phyloP scores from a whole-genome alignment of 2,113 vertebrate species.

The Cyanistes caeruleus region DNA sequence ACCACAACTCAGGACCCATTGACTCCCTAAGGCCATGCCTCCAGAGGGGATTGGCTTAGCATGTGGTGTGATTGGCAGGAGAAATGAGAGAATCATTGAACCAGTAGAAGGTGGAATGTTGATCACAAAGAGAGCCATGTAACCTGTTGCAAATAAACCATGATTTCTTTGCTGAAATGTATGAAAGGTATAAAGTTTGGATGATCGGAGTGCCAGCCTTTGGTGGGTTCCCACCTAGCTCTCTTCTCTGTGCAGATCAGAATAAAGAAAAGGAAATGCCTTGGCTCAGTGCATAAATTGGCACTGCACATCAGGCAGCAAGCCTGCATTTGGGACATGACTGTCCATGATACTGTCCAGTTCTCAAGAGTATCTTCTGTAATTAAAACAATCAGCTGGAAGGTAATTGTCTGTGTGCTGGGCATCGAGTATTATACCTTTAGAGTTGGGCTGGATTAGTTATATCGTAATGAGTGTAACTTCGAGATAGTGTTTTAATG shows the following conservation, averaged over 20 bases:
- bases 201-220: not conserved
- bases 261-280: not conserved
- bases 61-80: too few species aligned
- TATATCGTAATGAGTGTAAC: not conserved
- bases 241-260: not conserved
- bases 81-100: not conserved
- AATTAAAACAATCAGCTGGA: not conserved
- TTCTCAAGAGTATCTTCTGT: not conserved
- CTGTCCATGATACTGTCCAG: not conserved
- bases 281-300: not conserved
- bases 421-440: not conserved
- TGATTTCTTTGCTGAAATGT: not conserved
- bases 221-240: not conserved
- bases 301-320: not conserved
- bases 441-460: not conserved
- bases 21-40: fast-evolving
- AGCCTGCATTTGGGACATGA: not conserved
- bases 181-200: not conserved
- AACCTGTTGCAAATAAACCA: fast-evolving
- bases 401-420: not conserved
- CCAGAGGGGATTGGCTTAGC: not conserved
- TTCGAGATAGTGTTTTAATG: not conserved
- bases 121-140: not conserved
- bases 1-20: fast-evolving
- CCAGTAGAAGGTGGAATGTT: not conserved